Percentiles rank a stretch among this genome's conserved stretches.
phyloP scores from a whole-genome alignment of 2,113 vertebrate species.

The Larimichthys polyactis region DNA sequence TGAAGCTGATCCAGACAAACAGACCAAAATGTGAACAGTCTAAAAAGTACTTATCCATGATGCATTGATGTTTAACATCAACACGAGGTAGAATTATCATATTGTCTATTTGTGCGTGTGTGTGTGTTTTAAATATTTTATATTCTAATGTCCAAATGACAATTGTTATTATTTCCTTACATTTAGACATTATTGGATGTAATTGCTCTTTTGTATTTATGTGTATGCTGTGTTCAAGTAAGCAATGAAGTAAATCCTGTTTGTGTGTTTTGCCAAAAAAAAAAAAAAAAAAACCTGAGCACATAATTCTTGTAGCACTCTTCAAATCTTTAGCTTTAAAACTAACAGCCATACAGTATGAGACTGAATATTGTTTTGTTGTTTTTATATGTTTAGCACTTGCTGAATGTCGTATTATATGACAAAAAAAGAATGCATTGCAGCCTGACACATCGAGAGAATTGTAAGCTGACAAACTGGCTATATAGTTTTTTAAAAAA shows the following conservation, averaged over 20 bases:
- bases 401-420: neutral
- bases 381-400: too few relatives aligned
- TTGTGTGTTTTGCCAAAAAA: neutral
- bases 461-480: neutral
- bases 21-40: constrained; percentile 80
- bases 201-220: constrained; percentile 41
- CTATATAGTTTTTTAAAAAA: neutral
- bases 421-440: too few relatives aligned
- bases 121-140: constrained; percentile 29
- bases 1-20: constrained; percentile 7
- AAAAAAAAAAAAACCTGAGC: neutral
- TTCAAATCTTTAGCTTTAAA: neutral
- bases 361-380: neutral
- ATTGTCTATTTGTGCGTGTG: neutral
- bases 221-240: constrained; percentile 25
- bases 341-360: neutral
- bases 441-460: neutral
- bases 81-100: neutral
- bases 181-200: neutral
- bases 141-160: constrained; percentile 34
- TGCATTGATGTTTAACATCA: neutral
- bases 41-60: neutral
- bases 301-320: neutral
- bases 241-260: constrained; percentile 1
- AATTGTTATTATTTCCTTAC: neutral